Evolutionary conservation across 2,797 vertebrate species (phyloP), one percentile per base, ranked within the genome.

Genomic region (Nyctalus aviator): DNA sequence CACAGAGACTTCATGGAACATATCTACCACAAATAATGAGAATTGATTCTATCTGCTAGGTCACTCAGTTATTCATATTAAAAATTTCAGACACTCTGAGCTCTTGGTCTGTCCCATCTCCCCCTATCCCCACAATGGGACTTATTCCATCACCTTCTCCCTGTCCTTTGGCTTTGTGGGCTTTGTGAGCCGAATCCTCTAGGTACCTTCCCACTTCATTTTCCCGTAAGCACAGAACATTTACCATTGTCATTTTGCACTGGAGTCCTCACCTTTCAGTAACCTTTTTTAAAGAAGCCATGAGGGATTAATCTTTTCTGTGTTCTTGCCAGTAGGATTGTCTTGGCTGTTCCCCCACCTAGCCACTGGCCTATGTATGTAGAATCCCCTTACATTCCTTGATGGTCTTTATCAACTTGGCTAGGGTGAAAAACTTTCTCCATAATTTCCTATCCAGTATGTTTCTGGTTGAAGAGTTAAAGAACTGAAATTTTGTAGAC

Each of bases 281-380:
- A 41, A 41, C 46, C 21, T 72, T 85, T 92, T 25, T 23, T 69
- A 96, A 82, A 77, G 62, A 88, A 93, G 25, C 59, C n/a, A 37
- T 64, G 46, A 55, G 15, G 50, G 35, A 71, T 85, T 79, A 25
- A 3, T 69, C n/a, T 73, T 44, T 64, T 76, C 50, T 35, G 0
- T 75, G 50, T 79, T 75, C 57, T 87, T 84, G 9, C 30, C 48
- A n/a, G 37, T 59, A 62, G 18, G 44, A 41, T 68, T 53, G 21
- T 20, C 30, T 32, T 83, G 27, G 55, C 55, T 82, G n/a, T 57
- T n/a, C 53, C 35, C 15, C 18, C 10, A 18, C 2, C 10, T 21
- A 21, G 8, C 2, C 48, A 12, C 15, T 83, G 21, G 8, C 20
- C 27, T 9, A 20, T 86, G 21, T 13, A 32, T 86, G 14, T 48